phyloP scores from a whole-genome alignment of 2,888 invertebrate species.

The Folsomia candida region DNA sequence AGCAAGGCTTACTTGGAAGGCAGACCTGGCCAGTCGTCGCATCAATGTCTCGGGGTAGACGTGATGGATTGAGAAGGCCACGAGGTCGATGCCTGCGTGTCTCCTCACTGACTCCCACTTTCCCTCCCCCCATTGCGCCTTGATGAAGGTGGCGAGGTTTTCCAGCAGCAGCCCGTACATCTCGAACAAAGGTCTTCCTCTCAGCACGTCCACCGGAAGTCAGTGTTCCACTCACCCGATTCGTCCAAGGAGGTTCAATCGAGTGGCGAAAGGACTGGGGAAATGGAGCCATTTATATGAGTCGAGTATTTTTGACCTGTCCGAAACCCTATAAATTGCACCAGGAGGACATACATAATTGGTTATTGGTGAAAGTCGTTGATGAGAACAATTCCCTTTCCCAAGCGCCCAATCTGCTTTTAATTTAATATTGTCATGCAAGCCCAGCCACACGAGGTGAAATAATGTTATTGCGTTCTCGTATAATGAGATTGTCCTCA shows the following conservation, averaged over 20 bases:
- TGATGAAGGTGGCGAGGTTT: conserved; percentile 88
- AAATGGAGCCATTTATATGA: too few species aligned
- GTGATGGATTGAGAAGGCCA: conserved; percentile 80
- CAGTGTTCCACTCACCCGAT: not conserved
- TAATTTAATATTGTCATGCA: too few species aligned
- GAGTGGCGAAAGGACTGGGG: too few species aligned
- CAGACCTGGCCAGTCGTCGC: conserved; percentile 77
- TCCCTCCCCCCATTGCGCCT: conserved; percentile 88
- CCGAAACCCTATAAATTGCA: too few species aligned
- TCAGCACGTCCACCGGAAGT: not conserved
- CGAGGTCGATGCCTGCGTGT: conserved; percentile 80
- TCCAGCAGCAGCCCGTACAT: conserved; percentile 97
- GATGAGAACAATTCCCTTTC: not conserved
- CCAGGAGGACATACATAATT: too few species aligned
- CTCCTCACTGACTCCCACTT: conserved; percentile 88
- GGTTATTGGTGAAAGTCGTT: not conserved
- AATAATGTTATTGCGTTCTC: too few species aligned
- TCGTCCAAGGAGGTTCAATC: too few species aligned
- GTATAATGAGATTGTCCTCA: too few species aligned
- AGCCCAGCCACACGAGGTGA: too few species aligned
- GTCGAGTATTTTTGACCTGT: too few species aligned
- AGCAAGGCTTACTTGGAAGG: too few species aligned
- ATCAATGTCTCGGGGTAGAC: conserved; percentile 89
- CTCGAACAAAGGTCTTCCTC: not conserved
- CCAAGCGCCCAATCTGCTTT: too few species aligned